Base-by-base conservation (phyloP, 2,797 vertebrate genomes). In the Acanthurus tractus region DNA sequence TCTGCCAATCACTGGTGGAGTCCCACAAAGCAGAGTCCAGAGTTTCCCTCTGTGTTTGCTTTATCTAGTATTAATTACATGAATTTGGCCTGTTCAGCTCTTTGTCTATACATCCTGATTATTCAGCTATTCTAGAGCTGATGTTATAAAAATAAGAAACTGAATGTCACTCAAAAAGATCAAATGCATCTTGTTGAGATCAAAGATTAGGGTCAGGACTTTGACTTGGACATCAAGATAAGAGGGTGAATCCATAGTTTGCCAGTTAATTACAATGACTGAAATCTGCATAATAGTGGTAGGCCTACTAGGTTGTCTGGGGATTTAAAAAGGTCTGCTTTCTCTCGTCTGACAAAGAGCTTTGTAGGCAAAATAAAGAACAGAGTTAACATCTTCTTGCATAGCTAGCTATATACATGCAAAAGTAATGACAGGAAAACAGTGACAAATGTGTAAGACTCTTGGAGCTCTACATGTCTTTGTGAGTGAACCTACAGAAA, bases 201-300 rank as follows among this genome's bases (percentile, higher is more conserved):
- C n/a, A 36, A 42, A 70, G 36, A 64, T 61, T 18, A 63, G 40
- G 17, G 11, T n/a, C 25, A 8, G 12, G n/a, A 56, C 48, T 38
- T 15, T 7, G 8, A 64, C 48, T 38, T 15, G 13, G 8, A 64
- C 14, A 18, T 46, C 9, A 53, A 8, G 17, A 65, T 22, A 76
- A 36, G 38, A 53, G 45, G 34, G 62, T 34, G 36, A 62, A 62
- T 34, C 18, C 8, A 13, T 67, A 29, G 23, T 81, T 70, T 74
- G 73, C 9, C 52, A 62, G 53, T 55, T 75, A 69, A 79, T 71
- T 62, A 63, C 36, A 56, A 38, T 63, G 61, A 58, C 36, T 48
- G 25, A 22, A 64, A 46, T 70, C 57, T 71, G 29, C 1, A 75
- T 53, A 78, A 58, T 36, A 48, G 22, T n/a, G 22, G 44, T 13